These are phyloP conservation scores for Eidolon helvum DNA, from an alignment of 2,113 vertebrate genomes.

Conservation along the genomic window DNA sequence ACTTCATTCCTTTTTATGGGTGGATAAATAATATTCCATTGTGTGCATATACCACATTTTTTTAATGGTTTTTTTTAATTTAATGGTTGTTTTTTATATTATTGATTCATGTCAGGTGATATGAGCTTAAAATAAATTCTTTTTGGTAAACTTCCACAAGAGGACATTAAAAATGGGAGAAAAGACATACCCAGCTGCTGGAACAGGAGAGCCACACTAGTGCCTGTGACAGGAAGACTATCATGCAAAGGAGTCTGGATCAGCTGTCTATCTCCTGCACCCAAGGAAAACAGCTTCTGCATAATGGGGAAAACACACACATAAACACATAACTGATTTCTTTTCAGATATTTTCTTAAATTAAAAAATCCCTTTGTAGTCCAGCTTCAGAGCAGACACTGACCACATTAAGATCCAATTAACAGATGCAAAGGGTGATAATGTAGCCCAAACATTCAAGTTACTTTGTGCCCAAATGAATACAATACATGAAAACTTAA, in stretches of 20 bases:
- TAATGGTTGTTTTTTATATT: constrained; percentile 40
- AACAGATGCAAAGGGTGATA: background rate
- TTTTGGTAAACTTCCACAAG: background rate
- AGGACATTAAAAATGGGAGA: constrained; percentile 6
- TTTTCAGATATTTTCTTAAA: constrained; percentile 35
- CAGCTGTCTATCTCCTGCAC: constrained; percentile 96
- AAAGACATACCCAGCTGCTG: constrained; percentile 94
- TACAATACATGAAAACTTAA: background rate
- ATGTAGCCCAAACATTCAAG: background rate
- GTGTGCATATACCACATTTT: background rate
- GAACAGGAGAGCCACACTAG: constrained; percentile 96
- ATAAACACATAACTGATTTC: background rate
- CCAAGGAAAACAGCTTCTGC: constrained; percentile 97
- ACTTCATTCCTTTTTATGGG: background rate
- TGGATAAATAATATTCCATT: background rate
- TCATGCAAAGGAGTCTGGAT: constrained; percentile 97
- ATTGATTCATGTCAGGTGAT: constrained; percentile 37
- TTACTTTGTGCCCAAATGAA: background rate
- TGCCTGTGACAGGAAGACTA: constrained; percentile 93
- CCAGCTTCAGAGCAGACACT: background rate
- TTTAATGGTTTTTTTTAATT: background rate
- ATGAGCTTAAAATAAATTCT: constrained; percentile 15
- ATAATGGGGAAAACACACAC: constrained; percentile 52
- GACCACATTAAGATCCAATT: background rate
- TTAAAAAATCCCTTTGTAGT: background rate